Conservation (phyloP, 2,797 vertebrate genomes). For the Hapalemur alaotrensis region DNA sequence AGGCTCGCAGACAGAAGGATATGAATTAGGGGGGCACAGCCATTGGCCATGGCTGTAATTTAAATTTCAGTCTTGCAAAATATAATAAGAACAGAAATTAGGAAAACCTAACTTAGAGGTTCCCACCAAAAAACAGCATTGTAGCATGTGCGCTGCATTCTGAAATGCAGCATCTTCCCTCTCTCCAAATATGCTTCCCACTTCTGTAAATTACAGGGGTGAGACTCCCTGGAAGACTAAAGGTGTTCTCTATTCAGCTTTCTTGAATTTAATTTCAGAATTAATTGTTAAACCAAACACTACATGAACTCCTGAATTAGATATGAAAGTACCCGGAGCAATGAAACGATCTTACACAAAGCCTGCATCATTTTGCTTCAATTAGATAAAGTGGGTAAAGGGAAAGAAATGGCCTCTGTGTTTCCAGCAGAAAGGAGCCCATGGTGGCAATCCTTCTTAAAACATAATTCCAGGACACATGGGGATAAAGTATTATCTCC, state of each 20-base stretch:
- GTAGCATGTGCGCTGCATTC: neutral
- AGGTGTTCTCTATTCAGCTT: neutral
- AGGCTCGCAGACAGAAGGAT: neutral
- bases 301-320: neutral
- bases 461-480: neutral
- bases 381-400: neutral
- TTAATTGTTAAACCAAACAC: neutral
- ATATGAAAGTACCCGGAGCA: neutral
- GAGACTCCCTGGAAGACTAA: neutral
- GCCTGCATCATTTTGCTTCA: neutral
- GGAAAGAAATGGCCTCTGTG: neutral
- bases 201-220: neutral
- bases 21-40: neutral
- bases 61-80: neutral
- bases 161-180: neutral
- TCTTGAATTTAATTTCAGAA: constrained; percentile 13
- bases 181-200: neutral
- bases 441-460: neutral
- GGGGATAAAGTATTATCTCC: neutral
- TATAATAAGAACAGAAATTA: neutral
- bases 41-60: neutral
- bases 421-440: neutral
- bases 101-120: neutral
- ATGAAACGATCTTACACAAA: neutral
- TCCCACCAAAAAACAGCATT: neutral